Evolutionary conservation across 2,888 invertebrate species (phyloP), one percentile per base, ranked within the genome.

Genomic region (Tuta absoluta): DNA sequence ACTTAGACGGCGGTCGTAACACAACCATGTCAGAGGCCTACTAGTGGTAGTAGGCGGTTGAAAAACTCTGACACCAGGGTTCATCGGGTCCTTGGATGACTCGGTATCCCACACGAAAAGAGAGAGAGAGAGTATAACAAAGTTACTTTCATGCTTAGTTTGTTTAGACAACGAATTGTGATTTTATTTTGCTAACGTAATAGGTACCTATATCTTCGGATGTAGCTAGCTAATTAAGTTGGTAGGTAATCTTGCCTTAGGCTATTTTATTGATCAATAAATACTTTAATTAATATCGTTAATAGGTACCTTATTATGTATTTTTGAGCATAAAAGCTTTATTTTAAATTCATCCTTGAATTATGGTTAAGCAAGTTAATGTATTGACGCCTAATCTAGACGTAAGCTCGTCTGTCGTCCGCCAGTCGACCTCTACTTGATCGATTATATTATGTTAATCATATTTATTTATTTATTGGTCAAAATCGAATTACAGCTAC

Each of bases 371-470:
- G 83, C 81, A 79, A 80, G 71, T 72, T 71, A n/a, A n/a, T 71
- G 67, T 73, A 71, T 75, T 66, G 70, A 73, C 76, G 74, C 79
- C 77, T 81, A 83, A 84, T 82, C 78, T 78, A 79, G 78, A 79
- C 75, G 77, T 70, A 76, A 78, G 76, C 82, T 79, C 64, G 65
- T 66, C 66, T 59, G 63, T 67, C 81, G 84, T 85, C 86, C 80
- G 84, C 81, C 74, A 70, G 71, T 69, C 78, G 85, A 86, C 87
- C 87, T 87, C 86, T 79, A 74, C 72, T 80, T 78, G 77, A 77
- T 80, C 84, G 79, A 84, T 85, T 83, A 62, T 84, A 84, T n/a
- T 82, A 86, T 87, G 84, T 72, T 78, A 85, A 87, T 87, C 79
- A 77, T 74, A 69, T 78, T 81, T 81, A 85, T 78, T 81, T 81